Evolutionary conservation across 2,888 invertebrate species (phyloP).

Genomic region (Epinotia brunnichana): DNA sequence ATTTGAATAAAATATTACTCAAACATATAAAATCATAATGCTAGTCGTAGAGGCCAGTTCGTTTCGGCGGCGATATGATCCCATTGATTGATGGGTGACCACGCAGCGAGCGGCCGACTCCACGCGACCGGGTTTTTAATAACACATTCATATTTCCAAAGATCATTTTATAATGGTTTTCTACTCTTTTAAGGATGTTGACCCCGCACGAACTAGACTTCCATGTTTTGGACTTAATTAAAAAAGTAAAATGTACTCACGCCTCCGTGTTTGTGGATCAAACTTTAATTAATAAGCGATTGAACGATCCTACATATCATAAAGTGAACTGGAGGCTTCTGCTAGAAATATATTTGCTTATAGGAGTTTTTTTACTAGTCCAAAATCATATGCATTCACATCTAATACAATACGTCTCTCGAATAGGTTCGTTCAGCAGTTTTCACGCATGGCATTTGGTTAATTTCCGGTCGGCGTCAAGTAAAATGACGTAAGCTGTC

Average conservation of each 20-base stretch:
- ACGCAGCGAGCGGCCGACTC: slow-evolving; percentile 60
- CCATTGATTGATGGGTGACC: slow-evolving; percentile 84
- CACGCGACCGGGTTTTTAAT: slow-evolving; percentile 38
- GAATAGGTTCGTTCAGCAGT: neutral
- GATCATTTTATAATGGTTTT: slow-evolving; percentile 63
- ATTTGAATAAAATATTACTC: slow-evolving; percentile 82
- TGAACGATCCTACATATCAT: slow-evolving; percentile 51
- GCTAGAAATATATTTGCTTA: neutral
- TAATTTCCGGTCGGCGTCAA: slow-evolving; percentile 71
- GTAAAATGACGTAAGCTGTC: slow-evolving; percentile 50
- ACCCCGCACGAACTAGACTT: slow-evolving; percentile 72
- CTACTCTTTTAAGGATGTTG: slow-evolving; percentile 72
- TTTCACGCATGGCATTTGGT: slow-evolving; percentile 50
- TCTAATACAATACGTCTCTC: neutral
- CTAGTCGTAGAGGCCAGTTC: slow-evolving; percentile 66
- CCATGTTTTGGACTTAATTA: slow-evolving; percentile 79
- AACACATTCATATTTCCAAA: slow-evolving; percentile 44
- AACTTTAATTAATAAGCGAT: slow-evolving; percentile 64
- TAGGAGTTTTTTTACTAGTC: neutral
- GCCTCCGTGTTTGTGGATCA: slow-evolving; percentile 69
- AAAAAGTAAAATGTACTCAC: slow-evolving; percentile 77
- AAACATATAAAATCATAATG: slow-evolving; percentile 80
- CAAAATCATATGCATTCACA: neutral
- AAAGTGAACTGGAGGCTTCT: neutral
- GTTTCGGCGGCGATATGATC: slow-evolving; percentile 79